Evolutionary conservation across 1,140 invertebrate genomes (phyloP).

Genomic region (Bombus impatiens): DNA sequence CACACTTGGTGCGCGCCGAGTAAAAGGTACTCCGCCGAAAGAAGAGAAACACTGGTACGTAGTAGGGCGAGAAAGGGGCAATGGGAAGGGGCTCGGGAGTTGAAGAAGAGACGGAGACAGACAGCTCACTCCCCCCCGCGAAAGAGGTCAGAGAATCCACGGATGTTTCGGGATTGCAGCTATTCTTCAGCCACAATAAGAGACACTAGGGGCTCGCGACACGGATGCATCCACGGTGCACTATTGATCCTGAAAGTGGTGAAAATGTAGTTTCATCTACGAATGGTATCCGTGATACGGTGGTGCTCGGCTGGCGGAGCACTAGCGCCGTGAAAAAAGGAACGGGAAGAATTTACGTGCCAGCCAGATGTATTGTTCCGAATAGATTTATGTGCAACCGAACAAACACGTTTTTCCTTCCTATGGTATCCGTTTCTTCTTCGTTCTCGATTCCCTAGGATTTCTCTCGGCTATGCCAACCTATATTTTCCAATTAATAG

Average conservation of each 20-base stretch:
- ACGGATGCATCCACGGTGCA: conserved; percentile 38
- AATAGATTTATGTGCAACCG: conserved; percentile 36
- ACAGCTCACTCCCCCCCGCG: neutral
- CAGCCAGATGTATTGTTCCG: conserved; percentile 31
- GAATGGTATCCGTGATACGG: conserved; percentile 42
- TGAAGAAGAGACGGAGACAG: neutral
- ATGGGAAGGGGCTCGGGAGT: conserved; percentile 13
- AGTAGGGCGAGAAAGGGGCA: neutral
- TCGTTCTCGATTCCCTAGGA: neutral
- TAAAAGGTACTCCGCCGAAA: conserved; percentile 25
- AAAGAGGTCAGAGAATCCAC: conserved; percentile 61
- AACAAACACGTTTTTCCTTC: neutral
- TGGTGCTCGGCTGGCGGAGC: neutral
- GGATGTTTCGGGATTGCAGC: conserved; percentile 69
- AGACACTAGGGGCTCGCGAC: conserved; percentile 59
- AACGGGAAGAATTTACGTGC: conserved; percentile 26
- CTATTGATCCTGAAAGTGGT: conserved; percentile 52
- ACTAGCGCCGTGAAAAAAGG: neutral
- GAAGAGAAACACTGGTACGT: conserved; percentile 11
- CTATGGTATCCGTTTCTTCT: neutral
- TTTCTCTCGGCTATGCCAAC: no score
- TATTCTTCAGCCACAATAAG: conserved; percentile 72
- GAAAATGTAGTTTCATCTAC: conserved; percentile 43
- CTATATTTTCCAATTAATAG: no score
- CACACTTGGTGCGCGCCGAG: conserved; percentile 52